These are phyloP conservation scores for Emmelina monodactyla DNA, from an alignment of 2,888 invertebrate genomes.

Conservation along the genomic window DNA sequence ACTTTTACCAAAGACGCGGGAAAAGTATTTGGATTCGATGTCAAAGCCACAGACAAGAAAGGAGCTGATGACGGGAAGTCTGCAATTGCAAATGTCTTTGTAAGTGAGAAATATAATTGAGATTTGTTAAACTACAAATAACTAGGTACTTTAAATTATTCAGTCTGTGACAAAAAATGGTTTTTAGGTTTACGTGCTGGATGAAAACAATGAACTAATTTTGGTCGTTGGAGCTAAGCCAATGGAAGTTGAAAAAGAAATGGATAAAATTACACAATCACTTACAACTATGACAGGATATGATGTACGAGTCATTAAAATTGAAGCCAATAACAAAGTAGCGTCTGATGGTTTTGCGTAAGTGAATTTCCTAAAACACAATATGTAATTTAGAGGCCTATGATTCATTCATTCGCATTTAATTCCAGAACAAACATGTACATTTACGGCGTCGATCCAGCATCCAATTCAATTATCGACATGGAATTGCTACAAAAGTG, in stretches of 20 bases:
- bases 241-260: conserved; percentile 74
- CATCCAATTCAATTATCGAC: conserved; percentile 81
- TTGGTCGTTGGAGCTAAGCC: conserved; percentile 80
- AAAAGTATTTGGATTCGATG: conserved; percentile 84
- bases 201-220: conserved; percentile 81
- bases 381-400: neutral
- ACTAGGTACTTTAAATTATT: neutral
- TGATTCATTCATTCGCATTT: conserved; percentile 6
- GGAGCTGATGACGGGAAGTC: conserved; percentile 85
- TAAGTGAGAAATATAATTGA: conserved; percentile 49
- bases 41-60: conserved; percentile 83
- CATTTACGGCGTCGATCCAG: conserved; percentile 84
- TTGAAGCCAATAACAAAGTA: conserved; percentile 78
- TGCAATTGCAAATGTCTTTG: conserved; percentile 85
- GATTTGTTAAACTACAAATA: neutral
- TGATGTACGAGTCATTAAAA: conserved; percentile 78
- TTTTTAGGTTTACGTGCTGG: conserved; percentile 78
- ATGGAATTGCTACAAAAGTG: conserved; percentile 81
- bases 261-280: conserved; percentile 73
- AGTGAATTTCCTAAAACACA: conserved; percentile 30
- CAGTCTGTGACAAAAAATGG: neutral
- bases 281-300: conserved; percentile 78
- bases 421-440: conserved; percentile 82
- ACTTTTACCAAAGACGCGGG: conserved; percentile 75
- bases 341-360: conserved; percentile 73